phyloP scores from a whole-genome alignment of 2,797 vertebrate species.

The Margarornis squamiger region DNA sequence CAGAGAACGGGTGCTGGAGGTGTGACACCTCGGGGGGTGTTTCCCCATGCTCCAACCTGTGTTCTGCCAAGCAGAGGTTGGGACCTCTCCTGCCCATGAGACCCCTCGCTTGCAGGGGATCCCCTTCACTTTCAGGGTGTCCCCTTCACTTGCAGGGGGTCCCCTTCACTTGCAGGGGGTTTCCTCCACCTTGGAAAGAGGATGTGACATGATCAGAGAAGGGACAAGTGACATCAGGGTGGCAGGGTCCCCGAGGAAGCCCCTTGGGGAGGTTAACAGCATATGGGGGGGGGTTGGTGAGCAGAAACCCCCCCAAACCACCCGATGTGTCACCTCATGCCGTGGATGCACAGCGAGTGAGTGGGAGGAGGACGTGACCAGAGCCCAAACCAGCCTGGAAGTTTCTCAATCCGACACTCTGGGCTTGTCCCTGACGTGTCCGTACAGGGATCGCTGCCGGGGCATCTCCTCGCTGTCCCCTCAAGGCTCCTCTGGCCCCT shows the following conservation, averaged over 20 bases:
- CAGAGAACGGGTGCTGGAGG: background rate
- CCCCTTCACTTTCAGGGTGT: too few relatives aligned
- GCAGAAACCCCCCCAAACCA: background rate
- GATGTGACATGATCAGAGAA: fast-evolving
- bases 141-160: too few relatives aligned
- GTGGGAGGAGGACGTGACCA: background rate
- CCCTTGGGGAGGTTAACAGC: fast-evolving
- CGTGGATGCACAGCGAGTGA: fast-evolving
- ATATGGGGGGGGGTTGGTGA: fast-evolving
- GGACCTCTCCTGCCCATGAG: background rate
- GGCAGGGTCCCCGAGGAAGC: fast-evolving
- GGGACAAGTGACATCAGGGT: background rate
- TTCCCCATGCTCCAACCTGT: fast-evolving
- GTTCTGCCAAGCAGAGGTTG: background rate
- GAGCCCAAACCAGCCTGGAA: background rate
- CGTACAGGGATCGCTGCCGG: background rate
- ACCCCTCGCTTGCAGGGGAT: background rate
- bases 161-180: background rate
- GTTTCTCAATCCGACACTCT: background rate
- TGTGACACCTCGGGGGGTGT: fast-evolving
- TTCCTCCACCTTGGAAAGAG: background rate
- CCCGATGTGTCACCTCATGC: fast-evolving
- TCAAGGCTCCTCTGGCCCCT: fast-evolving
- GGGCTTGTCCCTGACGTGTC: background rate
- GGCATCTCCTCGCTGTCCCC: fast-evolving